Percentiles rank a stretch among this genome's conserved stretches.
These are phyloP conservation scores for Drosophila parabipectinata DNA, from an alignment of 1,140 invertebrate species.

Conservation along the genomic window DNA sequence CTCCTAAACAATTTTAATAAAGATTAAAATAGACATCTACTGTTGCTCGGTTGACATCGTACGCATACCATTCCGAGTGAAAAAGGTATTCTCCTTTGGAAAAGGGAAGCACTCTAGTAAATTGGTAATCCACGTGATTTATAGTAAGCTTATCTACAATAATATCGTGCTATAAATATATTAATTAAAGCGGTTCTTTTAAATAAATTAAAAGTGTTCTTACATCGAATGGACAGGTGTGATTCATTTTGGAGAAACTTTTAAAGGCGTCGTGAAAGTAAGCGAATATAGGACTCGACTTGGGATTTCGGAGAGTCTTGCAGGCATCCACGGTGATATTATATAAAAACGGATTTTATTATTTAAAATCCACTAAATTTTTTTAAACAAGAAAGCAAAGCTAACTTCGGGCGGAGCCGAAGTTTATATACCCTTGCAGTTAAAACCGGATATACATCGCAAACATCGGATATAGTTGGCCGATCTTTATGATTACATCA, in stretches of 20 bases:
- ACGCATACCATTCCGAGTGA: background rate
- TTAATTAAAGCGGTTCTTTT: background rate
- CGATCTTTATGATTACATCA: too few species aligned
- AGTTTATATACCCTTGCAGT: too few species aligned
- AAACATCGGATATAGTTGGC: too few species aligned
- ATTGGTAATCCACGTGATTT: background rate
- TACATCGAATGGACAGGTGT: conserved; percentile 6
- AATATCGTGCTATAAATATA: background rate
- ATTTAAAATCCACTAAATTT: background rate
- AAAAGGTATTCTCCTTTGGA: background rate
- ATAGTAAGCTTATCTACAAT: background rate
- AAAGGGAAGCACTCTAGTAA: background rate
- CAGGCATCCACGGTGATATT: background rate
- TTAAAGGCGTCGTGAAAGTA: background rate
- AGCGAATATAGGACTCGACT: background rate
- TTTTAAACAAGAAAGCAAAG: too few species aligned
- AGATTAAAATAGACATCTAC: background rate
- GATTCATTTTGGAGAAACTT: conserved; percentile 11
- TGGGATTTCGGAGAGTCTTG: background rate
- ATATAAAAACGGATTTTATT: conserved; percentile 6
- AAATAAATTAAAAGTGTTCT: too few species aligned
- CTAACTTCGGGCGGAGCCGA: too few species aligned
- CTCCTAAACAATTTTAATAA: background rate
- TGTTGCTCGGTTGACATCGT: background rate
- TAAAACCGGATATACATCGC: too few species aligned